Conservation (phyloP, 2,888 invertebrate genomes). For the Drosophila pegasa region DNA sequence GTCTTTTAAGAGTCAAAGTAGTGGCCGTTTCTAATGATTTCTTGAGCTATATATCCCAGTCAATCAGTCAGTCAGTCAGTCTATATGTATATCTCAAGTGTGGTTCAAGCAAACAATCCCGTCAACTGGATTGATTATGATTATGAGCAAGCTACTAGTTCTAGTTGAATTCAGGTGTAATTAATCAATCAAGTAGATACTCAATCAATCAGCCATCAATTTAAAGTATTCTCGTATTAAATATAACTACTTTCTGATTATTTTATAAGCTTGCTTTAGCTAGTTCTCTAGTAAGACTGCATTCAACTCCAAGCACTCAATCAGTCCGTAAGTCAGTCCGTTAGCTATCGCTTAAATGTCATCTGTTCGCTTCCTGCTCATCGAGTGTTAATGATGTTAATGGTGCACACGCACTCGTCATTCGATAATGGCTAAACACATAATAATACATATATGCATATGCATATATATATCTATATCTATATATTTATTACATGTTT, state of each 20-base stretch:
- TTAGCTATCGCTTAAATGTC: conserved; percentile 11
- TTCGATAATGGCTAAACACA: neutral
- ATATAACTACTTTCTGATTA: too few species aligned
- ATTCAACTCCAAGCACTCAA: neutral
- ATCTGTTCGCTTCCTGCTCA: neutral
- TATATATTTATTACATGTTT: conserved; percentile 23
- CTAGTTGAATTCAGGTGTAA: too few species aligned
- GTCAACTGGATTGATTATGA: too few species aligned
- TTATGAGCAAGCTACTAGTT: too few species aligned
- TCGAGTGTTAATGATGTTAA: conserved; percentile 61
- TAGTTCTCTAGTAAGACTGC: neutral
- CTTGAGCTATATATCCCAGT: neutral
- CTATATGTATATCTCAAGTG: too few species aligned
- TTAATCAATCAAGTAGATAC: neutral
- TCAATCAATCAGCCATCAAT: neutral
- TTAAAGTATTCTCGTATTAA: neutral
- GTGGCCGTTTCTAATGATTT: neutral
- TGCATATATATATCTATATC: neutral
- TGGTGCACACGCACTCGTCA: conserved; percentile 23
- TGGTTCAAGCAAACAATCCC: too few species aligned
- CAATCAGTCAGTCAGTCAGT: neutral
- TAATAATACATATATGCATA: neutral
- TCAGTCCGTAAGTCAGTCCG: neutral
- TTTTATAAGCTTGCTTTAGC: neutral
- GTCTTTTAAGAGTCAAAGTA: too few species aligned